phyloP scores from a whole-genome alignment of 2,113 vertebrate species.

The Engystomops pustulosus region DNA sequence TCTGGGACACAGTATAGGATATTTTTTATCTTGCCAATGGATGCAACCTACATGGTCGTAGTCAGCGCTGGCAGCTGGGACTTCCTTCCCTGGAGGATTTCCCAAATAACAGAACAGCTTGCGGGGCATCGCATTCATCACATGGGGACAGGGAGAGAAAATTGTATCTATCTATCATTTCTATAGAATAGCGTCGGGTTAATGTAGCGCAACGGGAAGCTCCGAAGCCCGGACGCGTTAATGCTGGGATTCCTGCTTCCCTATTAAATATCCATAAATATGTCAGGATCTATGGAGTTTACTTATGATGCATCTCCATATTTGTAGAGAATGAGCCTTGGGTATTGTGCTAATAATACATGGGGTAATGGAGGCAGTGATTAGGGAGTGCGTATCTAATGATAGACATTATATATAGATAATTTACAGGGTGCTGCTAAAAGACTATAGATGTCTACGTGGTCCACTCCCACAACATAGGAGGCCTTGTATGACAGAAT shows the following conservation, averaged over 20 bases:
- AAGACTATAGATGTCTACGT: background rate
- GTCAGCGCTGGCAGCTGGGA: slow-evolving; percentile 21
- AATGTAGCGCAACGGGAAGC: slow-evolving; percentile 28
- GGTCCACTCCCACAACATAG: no score
- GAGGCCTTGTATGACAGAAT: no score
- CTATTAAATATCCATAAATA: slow-evolving; percentile 36
- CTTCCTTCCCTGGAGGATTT: slow-evolving; percentile 26
- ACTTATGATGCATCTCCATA: slow-evolving; percentile 11
- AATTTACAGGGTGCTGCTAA: background rate
- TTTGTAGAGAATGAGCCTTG: background rate
- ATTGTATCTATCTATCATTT: slow-evolving; percentile 31
- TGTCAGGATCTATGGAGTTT: background rate
- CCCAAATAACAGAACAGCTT: slow-evolving; percentile 28
- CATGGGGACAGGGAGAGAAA: background rate
- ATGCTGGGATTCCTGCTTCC: slow-evolving; percentile 15
- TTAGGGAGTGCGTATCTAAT: background rate
- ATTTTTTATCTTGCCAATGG: slow-evolving; percentile 33
- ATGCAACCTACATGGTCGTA: background rate
- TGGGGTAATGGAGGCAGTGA: background rate
- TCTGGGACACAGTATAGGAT: background rate
- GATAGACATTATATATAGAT: background rate
- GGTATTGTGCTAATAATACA: background rate
- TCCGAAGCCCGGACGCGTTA: background rate
- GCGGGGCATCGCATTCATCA: slow-evolving; percentile 24
- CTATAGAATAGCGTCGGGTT: slow-evolving; percentile 10